A percentile compares a stretch with the other conserved stretches of the same genome.
phyloP scores from a whole-genome alignment of 2,888 invertebrate genomes.

The Rhimphoctona megacephalus region DNA sequence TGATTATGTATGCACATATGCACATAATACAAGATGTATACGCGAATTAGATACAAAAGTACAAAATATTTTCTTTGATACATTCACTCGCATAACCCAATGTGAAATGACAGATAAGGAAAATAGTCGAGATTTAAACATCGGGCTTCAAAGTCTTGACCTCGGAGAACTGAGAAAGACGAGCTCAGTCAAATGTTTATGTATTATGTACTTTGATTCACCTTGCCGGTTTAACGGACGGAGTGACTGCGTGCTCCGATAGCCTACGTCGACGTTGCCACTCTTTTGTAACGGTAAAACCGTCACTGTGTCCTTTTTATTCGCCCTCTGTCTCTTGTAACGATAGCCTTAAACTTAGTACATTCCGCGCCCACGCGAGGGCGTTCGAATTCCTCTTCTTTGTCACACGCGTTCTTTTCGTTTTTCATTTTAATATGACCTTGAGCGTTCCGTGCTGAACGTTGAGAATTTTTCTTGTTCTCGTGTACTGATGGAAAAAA shows the following conservation, averaged over 20 bases:
- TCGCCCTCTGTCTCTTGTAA: background rate
- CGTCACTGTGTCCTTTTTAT: slow-evolving; percentile 22
- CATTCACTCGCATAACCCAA: background rate
- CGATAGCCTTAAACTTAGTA: no score
- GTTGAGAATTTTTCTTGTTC: background rate
- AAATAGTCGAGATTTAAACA: slow-evolving; percentile 41
- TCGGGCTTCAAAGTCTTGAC: slow-evolving; percentile 60
- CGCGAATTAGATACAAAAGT: background rate
- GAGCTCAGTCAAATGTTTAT: background rate
- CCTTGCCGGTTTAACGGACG: slow-evolving; percentile 36
- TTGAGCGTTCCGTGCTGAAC: background rate
- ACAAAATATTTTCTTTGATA: background rate
- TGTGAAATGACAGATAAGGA: slow-evolving; percentile 18
- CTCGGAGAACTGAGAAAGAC: slow-evolving; percentile 50
- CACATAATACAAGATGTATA: background rate
- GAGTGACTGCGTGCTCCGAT: slow-evolving; percentile 37
- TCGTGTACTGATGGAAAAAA: background rate
- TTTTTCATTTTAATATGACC: background rate
- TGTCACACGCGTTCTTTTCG: background rate
- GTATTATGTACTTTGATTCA: slow-evolving; percentile 18
- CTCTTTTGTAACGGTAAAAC: slow-evolving; percentile 51
- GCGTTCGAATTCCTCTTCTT: background rate
- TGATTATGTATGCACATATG: no score
- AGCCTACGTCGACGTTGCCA: slow-evolving; percentile 68
- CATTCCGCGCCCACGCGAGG: no score